These are phyloP conservation scores for Regulus satrapa DNA, from an alignment of 2,113 vertebrate genomes.

Conservation along the genomic window DNA sequence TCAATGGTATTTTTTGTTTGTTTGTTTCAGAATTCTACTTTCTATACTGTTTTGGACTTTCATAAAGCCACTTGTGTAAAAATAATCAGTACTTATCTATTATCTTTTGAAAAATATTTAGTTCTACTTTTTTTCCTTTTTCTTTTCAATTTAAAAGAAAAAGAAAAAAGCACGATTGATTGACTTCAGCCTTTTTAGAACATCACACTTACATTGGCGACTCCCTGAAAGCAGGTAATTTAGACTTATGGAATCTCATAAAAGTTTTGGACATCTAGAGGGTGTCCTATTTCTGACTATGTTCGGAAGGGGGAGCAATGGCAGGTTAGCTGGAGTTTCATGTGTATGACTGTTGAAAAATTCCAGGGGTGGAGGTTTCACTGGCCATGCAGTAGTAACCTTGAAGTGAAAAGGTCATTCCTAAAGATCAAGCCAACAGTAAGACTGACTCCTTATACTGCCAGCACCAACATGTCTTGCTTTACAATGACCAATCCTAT, in stretches of 20 bases:
- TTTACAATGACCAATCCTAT: fast-evolving
- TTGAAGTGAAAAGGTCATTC: background rate
- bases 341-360: background rate
- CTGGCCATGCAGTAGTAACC: background rate
- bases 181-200: background rate
- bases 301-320: background rate
- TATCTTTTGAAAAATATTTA: background rate
- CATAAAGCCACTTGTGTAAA: background rate
- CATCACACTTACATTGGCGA: background rate
- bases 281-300: background rate
- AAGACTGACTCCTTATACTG: background rate
- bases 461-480: background rate
- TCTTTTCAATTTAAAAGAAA: background rate
- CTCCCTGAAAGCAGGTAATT: background rate
- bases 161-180: fast-evolving
- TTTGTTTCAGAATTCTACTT: background rate
- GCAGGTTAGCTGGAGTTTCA: background rate
- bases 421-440: background rate
- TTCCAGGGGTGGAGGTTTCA: background rate
- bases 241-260: background rate
- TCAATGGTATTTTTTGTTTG: background rate
- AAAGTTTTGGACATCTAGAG: background rate
- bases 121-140: background rate
- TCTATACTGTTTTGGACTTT: background rate
- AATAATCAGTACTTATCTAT: background rate